Evolutionary conservation across 2,797 vertebrate genomes (phyloP).

Genomic region (Pelochelys cantorii): DNA sequence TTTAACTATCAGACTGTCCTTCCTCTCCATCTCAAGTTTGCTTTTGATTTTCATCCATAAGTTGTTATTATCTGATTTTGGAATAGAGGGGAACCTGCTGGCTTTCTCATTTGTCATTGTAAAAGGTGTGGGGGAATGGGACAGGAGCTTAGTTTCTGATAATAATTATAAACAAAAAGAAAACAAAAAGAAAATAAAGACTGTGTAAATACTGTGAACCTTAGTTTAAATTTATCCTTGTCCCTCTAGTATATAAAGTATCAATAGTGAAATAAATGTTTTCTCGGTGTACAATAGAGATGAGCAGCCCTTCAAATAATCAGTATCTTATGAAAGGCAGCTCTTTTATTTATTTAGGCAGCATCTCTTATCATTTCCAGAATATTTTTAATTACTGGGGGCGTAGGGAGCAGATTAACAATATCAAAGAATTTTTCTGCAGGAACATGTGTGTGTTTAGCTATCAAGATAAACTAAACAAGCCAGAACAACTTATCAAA

Average conservation of each 20-base stretch:
- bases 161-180: neutral
- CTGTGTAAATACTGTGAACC: neutral
- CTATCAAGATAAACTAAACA: neutral
- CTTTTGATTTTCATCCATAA: neutral
- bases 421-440: neutral
- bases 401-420: neutral
- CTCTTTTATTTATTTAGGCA: neutral
- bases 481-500: neutral
- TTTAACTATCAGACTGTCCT: neutral
- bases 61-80: neutral
- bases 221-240: neutral
- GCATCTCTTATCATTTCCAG: neutral
- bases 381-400: neutral
- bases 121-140: neutral
- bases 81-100: rapidly evolving
- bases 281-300: neutral
- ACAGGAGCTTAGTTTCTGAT: neutral
- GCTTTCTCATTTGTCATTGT: neutral
- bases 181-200: neutral
- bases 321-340: neutral
- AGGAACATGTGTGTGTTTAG: neutral
- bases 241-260: neutral
- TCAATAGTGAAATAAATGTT: neutral
- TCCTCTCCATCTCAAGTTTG: neutral
- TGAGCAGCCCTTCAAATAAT: neutral